A percentile compares a stretch with the other conserved stretches of the same genome.
Evolutionary conservation across 2,797 vertebrate species (phyloP).

Genomic region (Paguma larvata): DNA sequence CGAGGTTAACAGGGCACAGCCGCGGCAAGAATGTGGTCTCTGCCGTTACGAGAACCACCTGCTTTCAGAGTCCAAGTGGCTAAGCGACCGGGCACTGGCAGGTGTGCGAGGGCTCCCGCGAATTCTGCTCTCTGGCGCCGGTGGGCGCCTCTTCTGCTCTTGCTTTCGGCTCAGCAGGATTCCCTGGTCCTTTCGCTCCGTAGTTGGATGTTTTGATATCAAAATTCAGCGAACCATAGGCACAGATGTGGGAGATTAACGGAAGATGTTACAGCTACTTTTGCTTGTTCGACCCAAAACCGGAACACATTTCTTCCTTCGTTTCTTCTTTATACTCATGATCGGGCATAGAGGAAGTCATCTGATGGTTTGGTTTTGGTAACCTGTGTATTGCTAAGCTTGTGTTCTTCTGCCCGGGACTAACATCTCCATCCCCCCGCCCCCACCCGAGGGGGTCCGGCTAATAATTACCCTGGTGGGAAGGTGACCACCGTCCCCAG

Average conservation of each 20-base stretch:
- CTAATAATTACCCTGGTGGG: background rate
- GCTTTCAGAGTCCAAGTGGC: conserved; percentile 74
- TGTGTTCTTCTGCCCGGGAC: background rate
- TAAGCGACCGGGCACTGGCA: conserved; percentile 69
- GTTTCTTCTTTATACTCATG: background rate
- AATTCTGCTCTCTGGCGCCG: conserved; percentile 62
- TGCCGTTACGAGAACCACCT: conserved; percentile 74
- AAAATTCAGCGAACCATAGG: conserved; percentile 72
- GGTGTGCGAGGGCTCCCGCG: conserved; percentile 65
- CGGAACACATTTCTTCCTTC: conserved; percentile 12
- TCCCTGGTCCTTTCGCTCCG: conserved; percentile 61
- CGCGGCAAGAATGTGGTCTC: conserved; percentile 58
- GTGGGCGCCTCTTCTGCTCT: conserved; percentile 72
- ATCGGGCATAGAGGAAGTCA: background rate
- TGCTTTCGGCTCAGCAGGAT: conserved; percentile 72
- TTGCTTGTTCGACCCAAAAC: conserved; percentile 81
- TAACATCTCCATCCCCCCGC: too few relatives aligned
- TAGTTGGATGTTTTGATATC: conserved; percentile 61
- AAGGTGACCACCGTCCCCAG: background rate
- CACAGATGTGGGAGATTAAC: conserved; percentile 73
- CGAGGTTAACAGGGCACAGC: conserved; percentile 81
- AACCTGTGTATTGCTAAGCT: background rate
- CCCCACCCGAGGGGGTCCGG: background rate
- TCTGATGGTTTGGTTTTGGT: background rate
- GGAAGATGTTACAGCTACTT: conserved; percentile 70